Conservation (phyloP, 2,113 vertebrate species). For the Alexandromys fortis region DNA sequence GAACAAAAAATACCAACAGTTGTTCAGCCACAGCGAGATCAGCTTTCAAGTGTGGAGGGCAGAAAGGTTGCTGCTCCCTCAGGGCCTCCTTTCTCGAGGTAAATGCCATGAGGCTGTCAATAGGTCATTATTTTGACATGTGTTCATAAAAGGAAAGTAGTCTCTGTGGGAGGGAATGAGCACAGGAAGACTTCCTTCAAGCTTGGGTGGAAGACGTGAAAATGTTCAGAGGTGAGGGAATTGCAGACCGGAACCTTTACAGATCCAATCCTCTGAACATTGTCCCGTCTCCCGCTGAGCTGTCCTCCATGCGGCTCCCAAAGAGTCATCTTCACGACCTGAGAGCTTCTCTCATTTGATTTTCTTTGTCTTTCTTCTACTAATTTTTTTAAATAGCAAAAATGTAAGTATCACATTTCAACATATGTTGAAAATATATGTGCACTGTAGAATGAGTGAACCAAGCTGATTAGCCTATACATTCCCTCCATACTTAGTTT, state of each 20-base stretch:
- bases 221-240: not conserved
- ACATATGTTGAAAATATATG: not conserved
- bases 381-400: not conserved
- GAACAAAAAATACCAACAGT: not conserved
- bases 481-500: not conserved
- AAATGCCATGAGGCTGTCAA: not conserved
- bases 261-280: not conserved
- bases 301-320: not conserved
- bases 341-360: not conserved
- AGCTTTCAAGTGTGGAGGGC: not conserved
- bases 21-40: not conserved
- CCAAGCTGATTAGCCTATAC: not conserved
- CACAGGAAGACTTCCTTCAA: not conserved
- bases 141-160: not conserved
- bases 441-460: no score
- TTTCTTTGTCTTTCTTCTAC: not conserved
- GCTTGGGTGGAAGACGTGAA: not conserved
- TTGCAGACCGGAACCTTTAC: not conserved
- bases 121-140: not conserved
- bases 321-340: not conserved
- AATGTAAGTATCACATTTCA: no score
- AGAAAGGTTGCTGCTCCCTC: not conserved
- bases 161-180: not conserved
- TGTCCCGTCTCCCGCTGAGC: not conserved
- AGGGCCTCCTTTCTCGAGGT: not conserved